These are phyloP conservation scores for Cyprinodon diabolis DNA, from an alignment of 2,797 vertebrate genomes.

Conservation along the genomic window DNA sequence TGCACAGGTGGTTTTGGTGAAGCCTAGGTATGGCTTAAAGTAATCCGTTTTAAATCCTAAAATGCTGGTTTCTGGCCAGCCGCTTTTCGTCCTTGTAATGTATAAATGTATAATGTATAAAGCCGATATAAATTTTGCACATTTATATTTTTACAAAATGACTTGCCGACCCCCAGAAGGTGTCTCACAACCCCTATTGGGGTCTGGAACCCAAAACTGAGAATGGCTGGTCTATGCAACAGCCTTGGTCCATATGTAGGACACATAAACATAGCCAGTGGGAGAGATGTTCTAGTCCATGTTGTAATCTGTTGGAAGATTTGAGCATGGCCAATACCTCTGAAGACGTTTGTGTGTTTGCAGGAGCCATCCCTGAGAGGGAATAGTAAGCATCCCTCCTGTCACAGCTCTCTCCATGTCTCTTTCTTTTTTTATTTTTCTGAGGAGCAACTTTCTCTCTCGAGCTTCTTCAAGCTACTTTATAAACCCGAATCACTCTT, in stretches of 20 bases:
- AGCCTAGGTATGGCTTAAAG: too few species aligned
- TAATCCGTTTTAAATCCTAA: too few species aligned
- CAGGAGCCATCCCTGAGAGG: slow-evolving; percentile 56
- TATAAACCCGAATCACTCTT: slow-evolving; percentile 74
- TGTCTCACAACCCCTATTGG: too few species aligned
- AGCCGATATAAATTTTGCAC: too few species aligned
- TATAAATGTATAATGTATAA: too few species aligned
- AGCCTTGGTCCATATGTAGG: slow-evolving; percentile 57
- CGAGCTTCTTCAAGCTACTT: slow-evolving; percentile 32
- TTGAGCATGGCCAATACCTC: slow-evolving; percentile 55
- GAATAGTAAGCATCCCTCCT: slow-evolving; percentile 47
- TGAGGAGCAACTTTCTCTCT: slow-evolving; percentile 42
- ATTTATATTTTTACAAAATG: too few species aligned
- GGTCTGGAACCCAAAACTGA: too few species aligned
- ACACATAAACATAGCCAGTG: slow-evolving; percentile 35
- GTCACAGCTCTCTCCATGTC: slow-evolving; percentile 51
- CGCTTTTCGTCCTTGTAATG: too few species aligned
- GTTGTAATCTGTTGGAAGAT: slow-evolving; percentile 55
- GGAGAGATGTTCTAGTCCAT: slow-evolving; percentile 60
- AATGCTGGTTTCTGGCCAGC: too few species aligned
- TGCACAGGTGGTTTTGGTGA: too few species aligned
- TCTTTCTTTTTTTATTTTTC: slow-evolving; percentile 34
- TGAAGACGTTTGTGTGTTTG: slow-evolving; percentile 50
- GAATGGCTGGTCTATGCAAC: slow-evolving; percentile 4
- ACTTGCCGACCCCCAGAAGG: too few species aligned